phyloP scores from a whole-genome alignment of 2,888 invertebrate genomes.

The Ennomos erosarius region DNA sequence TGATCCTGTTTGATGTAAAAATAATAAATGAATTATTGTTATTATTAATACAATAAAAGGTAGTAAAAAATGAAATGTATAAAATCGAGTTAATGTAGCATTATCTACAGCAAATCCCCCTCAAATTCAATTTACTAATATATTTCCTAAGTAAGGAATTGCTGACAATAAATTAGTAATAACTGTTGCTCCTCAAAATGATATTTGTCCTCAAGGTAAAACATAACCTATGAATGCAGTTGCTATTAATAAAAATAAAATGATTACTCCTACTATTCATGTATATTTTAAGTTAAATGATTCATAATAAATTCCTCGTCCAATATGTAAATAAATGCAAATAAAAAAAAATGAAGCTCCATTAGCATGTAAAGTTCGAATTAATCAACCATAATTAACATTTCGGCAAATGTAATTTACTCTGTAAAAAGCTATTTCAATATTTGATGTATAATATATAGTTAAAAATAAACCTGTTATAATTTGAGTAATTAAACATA shows the following conservation, averaged over 20 bases:
- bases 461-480: slow-evolving; percentile 88
- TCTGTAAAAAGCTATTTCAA: slow-evolving; percentile 87
- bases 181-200: slow-evolving; percentile 92
- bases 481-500: slow-evolving; percentile 88
- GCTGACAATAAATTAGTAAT: slow-evolving; percentile 91
- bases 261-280: slow-evolving; percentile 87
- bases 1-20: slow-evolving; percentile 88
- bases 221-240: slow-evolving; percentile 93
- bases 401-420: slow-evolving; percentile 89
- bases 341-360: slow-evolving; percentile 91
- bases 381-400: slow-evolving; percentile 88
- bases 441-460: slow-evolving; percentile 88
- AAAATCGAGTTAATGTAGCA: slow-evolving; percentile 91
- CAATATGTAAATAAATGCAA: slow-evolving; percentile 88
- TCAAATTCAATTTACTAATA: slow-evolving; percentile 89
- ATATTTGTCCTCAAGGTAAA: slow-evolving; percentile 92
- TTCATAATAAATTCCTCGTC: slow-evolving; percentile 85
- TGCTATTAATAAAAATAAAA: slow-evolving; percentile 88
- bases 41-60: slow-evolving; percentile 88
- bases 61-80: slow-evolving; percentile 89
- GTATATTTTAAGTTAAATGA: slow-evolving; percentile 82
- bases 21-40: slow-evolving; percentile 87
- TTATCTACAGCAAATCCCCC: slow-evolving; percentile 91
- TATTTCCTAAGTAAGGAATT: slow-evolving; percentile 87
- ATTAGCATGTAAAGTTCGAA: slow-evolving; percentile 88